A percentile compares a stretch with the other conserved stretches of the same genome.
These are phyloP conservation scores for Siderastrea radians DNA, from an alignment of 92 coral and sea anemone genomes.

Conservation along the genomic window DNA sequence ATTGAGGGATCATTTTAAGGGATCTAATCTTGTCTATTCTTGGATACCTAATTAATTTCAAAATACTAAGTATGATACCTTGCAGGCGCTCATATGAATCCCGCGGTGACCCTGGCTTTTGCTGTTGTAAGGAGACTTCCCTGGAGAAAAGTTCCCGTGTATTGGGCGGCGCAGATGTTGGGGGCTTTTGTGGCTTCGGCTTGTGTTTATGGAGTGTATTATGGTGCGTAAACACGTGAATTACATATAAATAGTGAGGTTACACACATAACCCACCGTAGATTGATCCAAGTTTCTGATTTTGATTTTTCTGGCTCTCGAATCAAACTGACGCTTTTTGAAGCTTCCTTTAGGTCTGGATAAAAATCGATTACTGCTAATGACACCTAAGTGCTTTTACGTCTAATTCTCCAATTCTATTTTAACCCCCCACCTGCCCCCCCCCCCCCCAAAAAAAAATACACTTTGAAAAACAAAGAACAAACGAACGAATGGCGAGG, in stretches of 20 bases:
- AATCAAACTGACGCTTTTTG: not conserved
- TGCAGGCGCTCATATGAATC: constrained; percentile 95
- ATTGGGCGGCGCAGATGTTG: constrained; percentile 65
- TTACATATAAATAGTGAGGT: no score
- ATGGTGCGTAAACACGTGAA: constrained; percentile 31
- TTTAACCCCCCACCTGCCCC: no score
- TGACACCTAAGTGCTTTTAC: not conserved
- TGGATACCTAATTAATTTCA: not conserved
- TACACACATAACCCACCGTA: no score
- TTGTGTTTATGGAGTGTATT: constrained; percentile 69
- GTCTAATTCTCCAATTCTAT: no score
- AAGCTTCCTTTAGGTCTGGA: not conserved
- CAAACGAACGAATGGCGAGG: no score
- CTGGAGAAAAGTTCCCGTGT: constrained; percentile 72
- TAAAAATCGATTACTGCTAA: not conserved
- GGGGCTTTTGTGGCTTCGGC: constrained; percentile 78
- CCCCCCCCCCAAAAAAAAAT: no score
- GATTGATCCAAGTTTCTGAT: no score
- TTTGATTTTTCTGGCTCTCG: not conserved
- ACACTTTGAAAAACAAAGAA: no score
- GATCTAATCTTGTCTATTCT: not conserved
- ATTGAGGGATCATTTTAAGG: not conserved
- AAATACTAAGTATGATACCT: not conserved
- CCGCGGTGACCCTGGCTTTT: constrained; percentile 84
- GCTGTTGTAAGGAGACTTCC: constrained; percentile 71